Base-by-base conservation (phyloP, 23 tunicate genomes). In the Clavelina lepadiformis region DNA sequence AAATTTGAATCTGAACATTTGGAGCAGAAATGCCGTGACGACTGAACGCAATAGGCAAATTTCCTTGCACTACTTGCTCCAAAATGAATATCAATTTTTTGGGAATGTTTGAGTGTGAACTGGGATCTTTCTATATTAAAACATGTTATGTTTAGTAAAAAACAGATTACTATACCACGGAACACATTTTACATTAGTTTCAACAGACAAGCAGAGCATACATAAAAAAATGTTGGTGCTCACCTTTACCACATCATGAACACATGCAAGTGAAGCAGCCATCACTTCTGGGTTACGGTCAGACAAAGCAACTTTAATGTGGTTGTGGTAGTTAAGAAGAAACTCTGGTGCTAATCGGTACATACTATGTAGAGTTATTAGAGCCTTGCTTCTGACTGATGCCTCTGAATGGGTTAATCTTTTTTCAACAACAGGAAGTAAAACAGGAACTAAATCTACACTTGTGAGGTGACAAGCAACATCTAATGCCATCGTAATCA, bases 251-350 rank as follows among this genome's bases (percentile, higher is more conserved):
- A 86, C 38, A 56, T 58, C 35, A 33, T 58, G 58, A 23, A 86
- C n/a, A 65, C 61, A 57, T 15, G 80, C 81, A 5, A 86, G 52
- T 24, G 73, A 64, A 31, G 80, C 54, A 3, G 82, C 63, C 95
- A 86, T 86, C 2, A 86, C 85, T 28, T 58, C 74, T 20, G 95
- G 95, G 36, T 72, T 68, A 11, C 53, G 35, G 31, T 86, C 95
- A 31, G 86, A 64, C 33, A 86, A 26, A 28, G 73, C 74, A 11
- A 50, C 56, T 51, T 70, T 70, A 23, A 78, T 46, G 33, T 57
- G 75, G 38, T 49, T 33, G 58, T 74, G 52, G 2, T 52, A 38
- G 55, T 65, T 51, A 26, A 31, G 30, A 22, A 86, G 54, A 67
- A 79, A 78, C 58, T 78, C 80, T 31, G 80, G 71, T 0, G 61